Evolutionary conservation across 1,140 invertebrate genomes (phyloP), one percentile per base, ranked within the genome.

Genomic region (Magallana ariakensis): DNA sequence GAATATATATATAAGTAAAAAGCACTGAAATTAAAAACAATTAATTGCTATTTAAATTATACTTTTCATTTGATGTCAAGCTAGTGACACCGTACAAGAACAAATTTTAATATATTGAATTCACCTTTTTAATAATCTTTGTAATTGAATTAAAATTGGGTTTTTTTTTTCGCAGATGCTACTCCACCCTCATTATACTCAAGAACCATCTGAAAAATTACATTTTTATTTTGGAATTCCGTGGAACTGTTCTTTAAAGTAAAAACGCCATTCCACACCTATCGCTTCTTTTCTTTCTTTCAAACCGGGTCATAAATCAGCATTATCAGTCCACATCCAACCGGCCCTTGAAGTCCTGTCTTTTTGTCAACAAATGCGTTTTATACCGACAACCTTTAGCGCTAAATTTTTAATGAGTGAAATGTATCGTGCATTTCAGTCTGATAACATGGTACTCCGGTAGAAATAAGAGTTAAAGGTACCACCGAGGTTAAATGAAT

Each of bases 311-410:
- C 66, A 26, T 75, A 75, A 75, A 75, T 75, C 66, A 75, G 66
- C 22, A 75, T 26, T 75, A 75, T 75, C 66, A 75, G 66, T 13
- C 19, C 19, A 75, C 66, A 26, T 33, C 66, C 66, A 75, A 26
- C 33, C 22, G 66, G 22, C 66, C 66, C 66, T 75, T 75, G 66
- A 75, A 75, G 66, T 75, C 33, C 33, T 75, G 66, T 75, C 66
- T 75, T 75, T 75, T 75, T 75, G 66, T 75, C 66, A 75, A 75
- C 66, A 75, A 75, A 75, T 75, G 33, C 66, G 66, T 75, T 75
- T 75, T 75, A 75, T 75, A 46, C 66, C 33, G 66, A 75, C 66
- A 75, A 75, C 66, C 66, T 75, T 75, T 75, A 75, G 66, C 66
- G 66, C 66, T 75, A 22, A 33, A 75, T 75, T 75, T 75, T 75